phyloP scores from a whole-genome alignment of 2,797 vertebrate species.

The Petrocephalus sullivani region DNA sequence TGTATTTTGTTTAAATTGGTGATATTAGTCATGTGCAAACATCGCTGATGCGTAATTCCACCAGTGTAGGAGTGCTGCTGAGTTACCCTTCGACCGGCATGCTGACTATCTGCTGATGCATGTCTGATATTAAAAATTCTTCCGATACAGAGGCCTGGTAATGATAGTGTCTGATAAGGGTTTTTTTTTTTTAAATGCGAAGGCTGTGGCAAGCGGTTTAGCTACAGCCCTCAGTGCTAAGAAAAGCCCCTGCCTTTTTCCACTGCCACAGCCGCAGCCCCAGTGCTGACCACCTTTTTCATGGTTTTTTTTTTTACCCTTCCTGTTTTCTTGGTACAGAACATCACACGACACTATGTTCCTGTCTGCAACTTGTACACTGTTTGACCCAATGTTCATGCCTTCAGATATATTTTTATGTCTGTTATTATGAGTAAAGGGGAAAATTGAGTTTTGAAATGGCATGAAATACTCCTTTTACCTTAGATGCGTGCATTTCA shows the following conservation, averaged over 20 bases:
- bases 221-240: neutral
- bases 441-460: neutral
- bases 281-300: neutral
- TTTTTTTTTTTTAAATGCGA: neutral
- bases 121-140: neutral
- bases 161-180: neutral
- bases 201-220: neutral
- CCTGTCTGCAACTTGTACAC: neutral
- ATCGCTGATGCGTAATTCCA: neutral
- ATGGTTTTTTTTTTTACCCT: neutral
- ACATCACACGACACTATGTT: neutral
- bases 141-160: neutral
- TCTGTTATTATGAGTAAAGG: neutral
- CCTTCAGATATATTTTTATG: neutral
- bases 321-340: slow-evolving; percentile 6
- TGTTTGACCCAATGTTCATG: neutral
- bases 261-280: neutral
- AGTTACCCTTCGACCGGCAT: neutral
- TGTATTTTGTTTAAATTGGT: neutral
- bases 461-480: neutral
- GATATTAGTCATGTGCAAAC: slow-evolving; percentile 1
- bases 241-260: neutral
- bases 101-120: neutral
- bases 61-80: neutral
- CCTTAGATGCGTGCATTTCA: neutral